Evolutionary conservation across 1,140 invertebrate species (phyloP).

Genomic region (Papilio xuthus): DNA sequence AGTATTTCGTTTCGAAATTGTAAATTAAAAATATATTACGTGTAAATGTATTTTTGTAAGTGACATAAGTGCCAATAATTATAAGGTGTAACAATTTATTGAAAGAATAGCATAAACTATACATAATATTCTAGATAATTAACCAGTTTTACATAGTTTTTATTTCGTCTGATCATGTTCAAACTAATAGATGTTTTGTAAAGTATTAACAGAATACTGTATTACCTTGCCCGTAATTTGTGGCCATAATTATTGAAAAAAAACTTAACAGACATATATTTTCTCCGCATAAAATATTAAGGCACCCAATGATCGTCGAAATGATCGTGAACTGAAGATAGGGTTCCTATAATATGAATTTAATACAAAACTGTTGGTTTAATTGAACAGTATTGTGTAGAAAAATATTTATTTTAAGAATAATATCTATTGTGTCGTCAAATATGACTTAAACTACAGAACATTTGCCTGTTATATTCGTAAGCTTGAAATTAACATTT

Average conservation of each 20-base stretch:
- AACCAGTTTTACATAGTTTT: background rate
- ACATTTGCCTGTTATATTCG: background rate
- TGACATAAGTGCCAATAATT: slow-evolving; percentile 30
- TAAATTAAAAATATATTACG: slow-evolving; percentile 14
- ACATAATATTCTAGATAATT: background rate
- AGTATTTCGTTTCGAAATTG: slow-evolving; percentile 8
- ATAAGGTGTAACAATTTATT: slow-evolving; percentile 24
- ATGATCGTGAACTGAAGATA: slow-evolving; percentile 73
- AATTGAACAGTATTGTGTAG: slow-evolving; percentile 18
- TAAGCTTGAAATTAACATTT: background rate
- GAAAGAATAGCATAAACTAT: slow-evolving; percentile 8
- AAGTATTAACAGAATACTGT: background rate
- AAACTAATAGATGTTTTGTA: background rate
- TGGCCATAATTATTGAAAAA: slow-evolving; percentile 9
- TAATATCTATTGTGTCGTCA: too few relatives aligned
- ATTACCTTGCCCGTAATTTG: background rate
- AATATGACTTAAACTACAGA: background rate
- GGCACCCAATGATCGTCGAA: slow-evolving; percentile 49
- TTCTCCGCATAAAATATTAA: slow-evolving; percentile 38
- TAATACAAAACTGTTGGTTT: slow-evolving; percentile 49
- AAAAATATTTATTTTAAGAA: background rate
- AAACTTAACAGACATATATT: slow-evolving; percentile 5
- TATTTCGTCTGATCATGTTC: background rate
- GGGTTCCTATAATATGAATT: slow-evolving; percentile 77
- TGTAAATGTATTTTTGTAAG: slow-evolving; percentile 25